Evolutionary conservation across 2,113 vertebrate species (phyloP).

Genomic region (Hemiprocne comata): DNA sequence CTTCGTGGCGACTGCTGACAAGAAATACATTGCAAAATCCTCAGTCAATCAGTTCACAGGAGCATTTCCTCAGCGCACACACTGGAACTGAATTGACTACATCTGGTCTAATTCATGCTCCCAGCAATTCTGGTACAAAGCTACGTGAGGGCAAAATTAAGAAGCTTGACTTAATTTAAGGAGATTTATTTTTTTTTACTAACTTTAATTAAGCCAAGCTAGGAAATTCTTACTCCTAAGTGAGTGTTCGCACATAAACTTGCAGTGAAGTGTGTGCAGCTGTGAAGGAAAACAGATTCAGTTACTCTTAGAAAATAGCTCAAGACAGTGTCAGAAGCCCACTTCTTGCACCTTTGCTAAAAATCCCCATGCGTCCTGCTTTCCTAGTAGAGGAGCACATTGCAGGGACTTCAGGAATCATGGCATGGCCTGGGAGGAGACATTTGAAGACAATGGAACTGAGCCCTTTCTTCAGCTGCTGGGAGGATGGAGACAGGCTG

Average conservation of each 20-base stretch:
- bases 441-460: background rate
- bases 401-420: background rate
- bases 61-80: background rate
- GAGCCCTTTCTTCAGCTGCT: background rate
- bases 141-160: background rate
- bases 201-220: constrained; percentile 51
- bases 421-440: background rate
- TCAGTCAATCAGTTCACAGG: background rate
- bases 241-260: background rate
- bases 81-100: background rate
- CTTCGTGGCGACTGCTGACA: background rate
- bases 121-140: background rate
- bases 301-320: constrained; percentile 3
- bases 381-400: background rate
- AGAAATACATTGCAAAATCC: constrained; percentile 8
- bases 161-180: constrained; percentile 19
- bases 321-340: background rate
- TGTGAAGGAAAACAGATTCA: constrained; percentile 15
- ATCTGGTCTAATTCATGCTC: background rate
- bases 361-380: background rate
- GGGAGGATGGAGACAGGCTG: background rate
- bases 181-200: background rate
- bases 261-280: constrained; percentile 9
- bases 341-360: background rate
- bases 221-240: constrained; percentile 50